Percentiles rank a stretch among this genome's conserved stretches.
Conservation (phyloP, 2,113 vertebrate species). For the Pteronura brasiliensis region DNA sequence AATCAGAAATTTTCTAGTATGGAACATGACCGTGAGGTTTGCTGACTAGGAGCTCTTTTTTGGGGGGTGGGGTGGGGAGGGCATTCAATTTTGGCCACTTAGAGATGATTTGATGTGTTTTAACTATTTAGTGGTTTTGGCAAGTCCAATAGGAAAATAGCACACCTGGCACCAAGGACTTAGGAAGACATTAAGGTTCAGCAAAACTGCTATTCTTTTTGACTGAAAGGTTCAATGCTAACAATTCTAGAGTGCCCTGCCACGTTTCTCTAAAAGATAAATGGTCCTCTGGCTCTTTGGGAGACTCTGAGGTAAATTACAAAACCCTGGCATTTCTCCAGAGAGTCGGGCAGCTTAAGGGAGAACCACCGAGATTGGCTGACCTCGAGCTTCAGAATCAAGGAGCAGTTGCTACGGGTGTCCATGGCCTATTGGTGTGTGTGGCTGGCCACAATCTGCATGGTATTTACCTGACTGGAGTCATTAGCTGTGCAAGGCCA, state of each 20-base stretch:
- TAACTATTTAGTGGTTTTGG: constrained; percentile 65
- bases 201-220: constrained; percentile 17
- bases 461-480: not conserved
- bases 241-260: not conserved
- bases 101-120: constrained; percentile 56
- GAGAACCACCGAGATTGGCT: constrained; percentile 1
- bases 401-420: not conserved
- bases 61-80: rapidly evolving
- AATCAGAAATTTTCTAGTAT: constrained; percentile 54
- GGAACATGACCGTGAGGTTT: constrained; percentile 40
- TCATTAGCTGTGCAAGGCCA: not conserved
- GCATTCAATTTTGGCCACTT: constrained; percentile 44
- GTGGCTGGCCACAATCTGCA: not conserved
- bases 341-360: constrained; percentile 2
- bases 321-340: not conserved
- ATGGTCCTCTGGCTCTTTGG: not conserved
- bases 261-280: constrained; percentile 1
- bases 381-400: constrained; percentile 32
- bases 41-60: constrained; percentile 49
- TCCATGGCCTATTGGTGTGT: not conserved
- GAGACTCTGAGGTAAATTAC: constrained; percentile 1
- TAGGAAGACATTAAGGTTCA: constrained; percentile 11
- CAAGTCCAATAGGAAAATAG: constrained; percentile 50
- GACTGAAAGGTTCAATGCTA: not conserved
- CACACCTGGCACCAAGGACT: not conserved